Base-by-base conservation (phyloP, 2,113 vertebrate genomes). In the Microtus richardsoni region DNA sequence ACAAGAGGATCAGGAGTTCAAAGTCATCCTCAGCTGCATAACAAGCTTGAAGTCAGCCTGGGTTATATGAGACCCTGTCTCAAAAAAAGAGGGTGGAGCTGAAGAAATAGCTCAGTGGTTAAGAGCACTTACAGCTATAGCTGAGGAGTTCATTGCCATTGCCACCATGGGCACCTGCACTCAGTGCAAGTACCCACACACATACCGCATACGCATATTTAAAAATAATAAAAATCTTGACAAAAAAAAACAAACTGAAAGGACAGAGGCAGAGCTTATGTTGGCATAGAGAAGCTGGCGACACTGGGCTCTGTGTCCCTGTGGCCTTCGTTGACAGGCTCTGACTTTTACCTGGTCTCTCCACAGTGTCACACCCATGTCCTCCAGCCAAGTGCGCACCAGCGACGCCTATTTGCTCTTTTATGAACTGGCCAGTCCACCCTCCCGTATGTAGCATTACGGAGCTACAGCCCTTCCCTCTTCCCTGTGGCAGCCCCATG, bases 401-500 rank as follows among this genome's bases (percentile, higher is more conserved):
- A 99, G 99, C 33, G 99, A 99, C 70, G 99, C 99, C 97, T 99
- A 99, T 80, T 98, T 99, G 97, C 98, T 99, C 98, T 99, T 99
- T 98, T 99, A 99, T 2, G 99, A 99, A 98, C 98, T 99, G 98
- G 99, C 99, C 96, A 99, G 98, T 95, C 99, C 99, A 0, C 99
- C 99, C 96, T 99, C 99, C 66, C 99, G 99, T 96, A 98, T 99
- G 98, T 99, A 99, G 98, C 98, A 92, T 49, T 28, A 2, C 92
- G 73, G 90, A 94, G 96, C 90, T 84, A 62, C 49, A 17, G 14
- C 94, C 91, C 91, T 91, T 74, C 52, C 80, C 85, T 26, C 30
- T 92, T 30, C 75, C 71, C 70, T 5, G 39, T 58, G 96, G 95
- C 11, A 95, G 79, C 77, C 93, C 87, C 70, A 95, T 90, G 80